Base-by-base conservation (phyloP, 2,888 invertebrate genomes). In the Heliconius hortense region DNA sequence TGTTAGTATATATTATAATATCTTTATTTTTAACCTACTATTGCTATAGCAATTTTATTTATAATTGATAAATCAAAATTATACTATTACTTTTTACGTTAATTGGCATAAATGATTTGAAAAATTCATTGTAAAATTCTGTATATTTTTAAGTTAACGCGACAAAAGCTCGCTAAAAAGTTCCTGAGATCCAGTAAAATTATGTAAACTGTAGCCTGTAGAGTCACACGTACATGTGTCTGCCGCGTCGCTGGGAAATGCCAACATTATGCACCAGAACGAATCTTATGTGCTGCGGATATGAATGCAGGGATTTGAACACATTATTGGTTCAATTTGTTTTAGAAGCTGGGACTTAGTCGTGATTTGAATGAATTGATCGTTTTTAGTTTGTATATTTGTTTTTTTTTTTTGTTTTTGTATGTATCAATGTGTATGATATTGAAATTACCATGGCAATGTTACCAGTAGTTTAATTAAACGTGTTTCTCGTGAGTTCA, bases 271-370 rank as follows among this genome's bases (percentile, higher is more conserved):
- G 43, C 43, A 62, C 48, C 63, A 63, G 62, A 35, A 62, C 48
- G 74, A 53, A 53, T 21, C 62, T 48, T 18, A 31, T 53, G 68
- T 69, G n/a, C 69, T 31, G 56, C 26, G 67, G 59, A 60, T 67
- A 68, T 60, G 66, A 59, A 43, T 68, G 56, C 39, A 10, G 31
- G 68, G 48, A 62, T 74, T 69, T 62, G 31, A 63, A 53, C 63
- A 74, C n/a, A 69, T 56, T 69, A 69, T 69, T 69, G 56, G 35
- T n/a, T 69, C 69, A n/a, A n/a, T 69, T 69, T 35, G 56, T 69
- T 56, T 56, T 24, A 69, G 59, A 69, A 24, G 8, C 39, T 24
- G n/a, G 26, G 18, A 11, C 31, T 56, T 39, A 53, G 21, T 59
- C 11, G 24, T 26, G 39, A 24, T 56, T 72, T 60, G 26, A 68